Percentiles rank a stretch among this genome's conserved stretches.
Conservation (phyloP, 1,140 invertebrate species). For the Nylanderia fulva region DNA sequence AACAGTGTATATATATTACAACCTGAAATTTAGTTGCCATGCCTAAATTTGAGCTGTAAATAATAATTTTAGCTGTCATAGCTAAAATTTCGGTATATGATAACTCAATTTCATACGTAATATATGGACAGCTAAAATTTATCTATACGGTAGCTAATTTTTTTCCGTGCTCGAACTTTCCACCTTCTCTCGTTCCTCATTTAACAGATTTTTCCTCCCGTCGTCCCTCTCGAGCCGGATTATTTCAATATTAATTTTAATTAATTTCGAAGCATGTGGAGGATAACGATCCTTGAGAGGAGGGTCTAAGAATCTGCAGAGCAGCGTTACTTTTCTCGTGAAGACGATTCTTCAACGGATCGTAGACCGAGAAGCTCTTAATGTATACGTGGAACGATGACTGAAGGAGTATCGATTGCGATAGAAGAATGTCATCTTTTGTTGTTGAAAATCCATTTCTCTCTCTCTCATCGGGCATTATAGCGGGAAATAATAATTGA, state of each 20-base stretch:
- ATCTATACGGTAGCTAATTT: too few species aligned
- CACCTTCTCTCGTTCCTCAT: not conserved
- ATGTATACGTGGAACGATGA: constrained; percentile 4
- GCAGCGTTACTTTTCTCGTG: not conserved
- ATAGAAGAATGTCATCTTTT: not conserved
- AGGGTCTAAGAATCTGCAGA: too few species aligned
- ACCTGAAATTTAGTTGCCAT: too few species aligned
- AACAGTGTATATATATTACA: too few species aligned
- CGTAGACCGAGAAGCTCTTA: not conserved
- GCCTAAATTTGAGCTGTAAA: too few species aligned
- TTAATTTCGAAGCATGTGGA: constrained; percentile 23
- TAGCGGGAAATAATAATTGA: not conserved
- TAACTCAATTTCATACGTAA: too few species aligned
- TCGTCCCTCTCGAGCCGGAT: not conserved
- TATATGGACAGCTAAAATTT: too few species aligned
- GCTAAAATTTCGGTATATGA: too few species aligned
- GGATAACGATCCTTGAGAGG: not conserved
- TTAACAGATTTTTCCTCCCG: not conserved
- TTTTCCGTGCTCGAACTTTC: too few species aligned
- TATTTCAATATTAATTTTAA: constrained; percentile 50
- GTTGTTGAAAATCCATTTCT: constrained; percentile 12
- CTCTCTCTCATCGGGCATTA: not conserved
- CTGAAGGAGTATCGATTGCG: constrained; percentile 21
- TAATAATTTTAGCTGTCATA: too few species aligned
- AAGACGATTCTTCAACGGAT: constrained; percentile 3